Base-by-base conservation (phyloP, 2,888 invertebrate species). In the Polydrusus tereticollis region DNA sequence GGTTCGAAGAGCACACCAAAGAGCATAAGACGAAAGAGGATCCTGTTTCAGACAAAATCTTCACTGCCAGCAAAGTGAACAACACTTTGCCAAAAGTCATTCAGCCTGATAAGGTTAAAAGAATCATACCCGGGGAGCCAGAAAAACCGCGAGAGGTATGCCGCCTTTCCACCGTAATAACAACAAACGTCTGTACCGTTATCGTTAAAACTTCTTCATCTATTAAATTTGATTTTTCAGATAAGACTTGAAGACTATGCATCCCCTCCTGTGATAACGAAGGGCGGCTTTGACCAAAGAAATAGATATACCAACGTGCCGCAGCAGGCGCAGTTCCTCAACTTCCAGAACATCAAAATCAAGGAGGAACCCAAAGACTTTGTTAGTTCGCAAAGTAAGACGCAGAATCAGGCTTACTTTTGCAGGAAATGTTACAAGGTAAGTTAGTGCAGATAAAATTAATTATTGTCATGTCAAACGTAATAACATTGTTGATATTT, bases 381-480 rank as follows among this genome's bases (percentile, higher is more conserved):
- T n/a, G 75, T 78, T 7, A 77, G 78, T 3, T 77, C 78, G 0
- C 79, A 78, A 26, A 77, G 73, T 36, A 82, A 78, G 69, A 77
- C 77, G 6, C 80, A 82, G 60, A 85, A 82, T 68, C 85, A 86
- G 72, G 85, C 85, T 0, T 86, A 84, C 75, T 86, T 85, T 74
- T 86, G 86, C 73, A 78, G 82, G 62, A 86, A 86, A 77, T 86
- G 86, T 73, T 86, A 85, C 76, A 84, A 85, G 77, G 82, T 80
- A 45, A 20, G 43, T 29, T n/a, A 14, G n/a, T n/a, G n/a, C n/a
- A n/a, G n/a, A n/a, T n/a, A n/a, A n/a, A n/a, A n/a, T n/a, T n/a
- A n/a, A n/a, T n/a, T n/a, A n/a, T n/a, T n/a, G n/a, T n/a, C n/a
- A n/a, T n/a, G n/a, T n/a, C n/a, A n/a, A n/a, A n/a, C n/a, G n/a